A percentile compares a stretch with the other conserved stretches of the same genome.
Conservation (phyloP, 2,888 invertebrate genomes). For the Mystacides longicornis region DNA sequence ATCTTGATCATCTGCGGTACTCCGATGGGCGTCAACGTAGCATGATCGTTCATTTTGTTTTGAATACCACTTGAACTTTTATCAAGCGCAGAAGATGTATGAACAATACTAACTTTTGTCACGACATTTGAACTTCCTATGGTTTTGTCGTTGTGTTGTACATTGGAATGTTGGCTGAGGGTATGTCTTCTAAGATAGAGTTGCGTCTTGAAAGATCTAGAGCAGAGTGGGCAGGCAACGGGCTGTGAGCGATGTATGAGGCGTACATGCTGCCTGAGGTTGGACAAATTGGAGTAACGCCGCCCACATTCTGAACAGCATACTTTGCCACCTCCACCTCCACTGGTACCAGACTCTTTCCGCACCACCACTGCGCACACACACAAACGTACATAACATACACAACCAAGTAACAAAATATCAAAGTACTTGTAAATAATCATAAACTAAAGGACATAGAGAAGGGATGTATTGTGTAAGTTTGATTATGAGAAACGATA, state of each 20-base stretch:
- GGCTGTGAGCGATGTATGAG: slow-evolving; percentile 67
- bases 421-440: too few relatives aligned
- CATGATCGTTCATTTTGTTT: slow-evolving; percentile 9
- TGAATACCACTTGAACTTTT: not conserved
- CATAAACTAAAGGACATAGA: too few relatives aligned
- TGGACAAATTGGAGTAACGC: slow-evolving; percentile 64
- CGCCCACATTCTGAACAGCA: slow-evolving; percentile 62
- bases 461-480: too few relatives aligned
- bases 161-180: slow-evolving; percentile 54
- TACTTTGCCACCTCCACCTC: slow-evolving; percentile 36
- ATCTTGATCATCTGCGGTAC: not conserved
- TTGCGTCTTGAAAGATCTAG: slow-evolving; percentile 67
- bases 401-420: slow-evolving; percentile 10
- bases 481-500: too few relatives aligned
- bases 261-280: slow-evolving; percentile 67
- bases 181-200: slow-evolving; percentile 70
- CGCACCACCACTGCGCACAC: slow-evolving; percentile 23
- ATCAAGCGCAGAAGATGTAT: not conserved
- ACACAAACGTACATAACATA: slow-evolving; percentile 21
- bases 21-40: not conserved
- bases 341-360: slow-evolving; percentile 33
- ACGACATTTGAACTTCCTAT: not conserved
- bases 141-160: slow-evolving; percentile 3
- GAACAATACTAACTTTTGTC: not conserved
- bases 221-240: slow-evolving; percentile 61